These are phyloP conservation scores for Tetanocera ferruginea DNA, from an alignment of 2,888 invertebrate genomes.

Conservation along the genomic window DNA sequence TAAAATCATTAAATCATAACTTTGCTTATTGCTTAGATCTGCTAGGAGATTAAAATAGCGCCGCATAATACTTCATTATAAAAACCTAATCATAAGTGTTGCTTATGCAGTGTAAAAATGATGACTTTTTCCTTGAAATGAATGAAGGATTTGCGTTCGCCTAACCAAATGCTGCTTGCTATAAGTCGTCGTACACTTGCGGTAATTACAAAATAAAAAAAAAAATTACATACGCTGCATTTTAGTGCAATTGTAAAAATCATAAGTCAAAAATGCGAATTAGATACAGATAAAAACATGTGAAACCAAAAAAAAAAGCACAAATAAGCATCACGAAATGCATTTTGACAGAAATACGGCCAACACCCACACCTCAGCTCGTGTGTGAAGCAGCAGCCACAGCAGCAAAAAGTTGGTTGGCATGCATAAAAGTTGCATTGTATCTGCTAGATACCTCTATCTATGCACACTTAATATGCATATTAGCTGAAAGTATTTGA, in stretches of 20 bases:
- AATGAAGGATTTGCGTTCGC: not conserved
- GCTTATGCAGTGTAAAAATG: too few species aligned
- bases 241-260: not conserved
- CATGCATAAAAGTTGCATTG: constrained; percentile 21
- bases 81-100: too few species aligned
- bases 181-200: constrained; percentile 1
- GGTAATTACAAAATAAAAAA: constrained; percentile 13
- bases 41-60: too few species aligned
- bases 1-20: too few species aligned
- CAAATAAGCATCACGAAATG: constrained; percentile 4
- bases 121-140: too few species aligned
- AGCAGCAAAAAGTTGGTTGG: not conserved
- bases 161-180: not conserved
- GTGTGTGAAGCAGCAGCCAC: not conserved
- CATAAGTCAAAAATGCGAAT: constrained; percentile 33
- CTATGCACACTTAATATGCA: constrained; percentile 11
- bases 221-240: not conserved
- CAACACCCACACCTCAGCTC: not conserved
- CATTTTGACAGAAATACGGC: constrained; percentile 6
- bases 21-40: too few species aligned
- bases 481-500: constrained; percentile 39
- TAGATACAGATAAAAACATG: constrained; percentile 14
- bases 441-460: constrained; percentile 8
- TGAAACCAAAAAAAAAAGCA: not conserved
- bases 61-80: too few species aligned